Evolutionary conservation across 1,140 invertebrate species (phyloP).

Genomic region (Gerris buenoi): DNA sequence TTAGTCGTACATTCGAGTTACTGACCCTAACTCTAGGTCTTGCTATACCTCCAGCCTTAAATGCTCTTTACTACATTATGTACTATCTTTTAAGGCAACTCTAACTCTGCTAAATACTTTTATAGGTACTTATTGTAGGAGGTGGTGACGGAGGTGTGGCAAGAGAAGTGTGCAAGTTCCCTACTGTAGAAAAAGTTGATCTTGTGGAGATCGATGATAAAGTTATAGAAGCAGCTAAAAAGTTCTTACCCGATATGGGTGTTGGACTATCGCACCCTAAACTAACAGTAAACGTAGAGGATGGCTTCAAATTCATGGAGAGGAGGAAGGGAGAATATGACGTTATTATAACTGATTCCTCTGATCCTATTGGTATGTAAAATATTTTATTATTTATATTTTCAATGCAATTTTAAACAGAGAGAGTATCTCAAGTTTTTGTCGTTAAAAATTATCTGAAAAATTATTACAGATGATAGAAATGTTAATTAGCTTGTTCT

Average conservation of each 20-base stretch:
- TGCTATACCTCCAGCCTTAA: too few relatives aligned
- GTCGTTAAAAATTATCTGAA: too few relatives aligned
- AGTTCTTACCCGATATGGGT: slow-evolving; percentile 82
- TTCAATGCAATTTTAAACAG: too few relatives aligned
- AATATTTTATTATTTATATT: not conserved
- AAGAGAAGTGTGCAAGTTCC: slow-evolving; percentile 87
- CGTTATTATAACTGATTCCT: slow-evolving; percentile 96
- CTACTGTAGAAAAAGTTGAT: slow-evolving; percentile 65
- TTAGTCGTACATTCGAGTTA: too few relatives aligned
- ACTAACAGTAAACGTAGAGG: slow-evolving; percentile 67
- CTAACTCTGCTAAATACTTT: too few relatives aligned
- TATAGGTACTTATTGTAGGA: slow-evolving; percentile 79
- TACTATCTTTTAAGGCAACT: too few relatives aligned
- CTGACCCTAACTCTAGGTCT: too few relatives aligned
- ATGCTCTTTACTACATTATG: too few relatives aligned
- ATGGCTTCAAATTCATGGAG: slow-evolving; percentile 91
- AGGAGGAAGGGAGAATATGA: slow-evolving; percentile 76
- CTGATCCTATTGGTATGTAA: slow-evolving; percentile 70
- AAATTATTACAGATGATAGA: too few relatives aligned
- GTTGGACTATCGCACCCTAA: slow-evolving; percentile 70
- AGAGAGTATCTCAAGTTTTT: too few relatives aligned
- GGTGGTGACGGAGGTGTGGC: slow-evolving; percentile 95
- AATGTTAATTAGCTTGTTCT: too few relatives aligned
- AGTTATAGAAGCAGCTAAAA: slow-evolving; percentile 83
- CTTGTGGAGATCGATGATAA: slow-evolving; percentile 89